A percentile compares a stretch with the other conserved stretches of the same genome.
These are phyloP conservation scores for Percina caprodes DNA, from an alignment of 2,113 vertebrate genomes.

Conservation along the genomic window DNA sequence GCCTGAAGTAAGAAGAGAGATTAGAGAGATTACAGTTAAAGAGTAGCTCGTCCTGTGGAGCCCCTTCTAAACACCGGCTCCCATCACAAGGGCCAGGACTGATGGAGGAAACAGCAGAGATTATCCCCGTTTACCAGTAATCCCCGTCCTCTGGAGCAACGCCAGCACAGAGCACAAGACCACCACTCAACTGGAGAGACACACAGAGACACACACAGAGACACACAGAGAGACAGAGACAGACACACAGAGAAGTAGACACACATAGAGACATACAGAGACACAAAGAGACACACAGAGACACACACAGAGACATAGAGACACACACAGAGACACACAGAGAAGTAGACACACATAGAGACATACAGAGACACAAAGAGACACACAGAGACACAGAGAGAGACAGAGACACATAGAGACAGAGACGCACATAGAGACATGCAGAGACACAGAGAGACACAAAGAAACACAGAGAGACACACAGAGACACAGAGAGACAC, in stretches of 20 bases:
- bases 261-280: too few relatives aligned
- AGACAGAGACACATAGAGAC: not conserved
- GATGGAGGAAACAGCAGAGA: slow-evolving; percentile 80
- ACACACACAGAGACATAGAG: not conserved
- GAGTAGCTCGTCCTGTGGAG: slow-evolving; percentile 72
- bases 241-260: too few relatives aligned
- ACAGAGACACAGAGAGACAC: too few relatives aligned
- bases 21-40: slow-evolving; percentile 79
- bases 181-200: slow-evolving; percentile 37
- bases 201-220: not conserved
- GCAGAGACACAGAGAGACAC: too few relatives aligned
- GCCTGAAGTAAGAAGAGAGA: slow-evolving; percentile 69
- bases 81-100: slow-evolving; percentile 70
- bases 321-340: not conserved
- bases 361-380: not conserved
- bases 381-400: not conserved
- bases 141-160: slow-evolving; percentile 69
- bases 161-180: slow-evolving; percentile 73
- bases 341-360: too few relatives aligned
- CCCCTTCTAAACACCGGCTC: slow-evolving; percentile 74
- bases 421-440: slow-evolving; percentile 4
- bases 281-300: not conserved
- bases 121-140: slow-evolving; percentile 81
- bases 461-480: too few relatives aligned
- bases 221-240: too few relatives aligned